Evolutionary conservation across 2,113 vertebrate genomes (phyloP), one percentile per base, ranked within the genome.

Genomic region (Redunca redunca): DNA sequence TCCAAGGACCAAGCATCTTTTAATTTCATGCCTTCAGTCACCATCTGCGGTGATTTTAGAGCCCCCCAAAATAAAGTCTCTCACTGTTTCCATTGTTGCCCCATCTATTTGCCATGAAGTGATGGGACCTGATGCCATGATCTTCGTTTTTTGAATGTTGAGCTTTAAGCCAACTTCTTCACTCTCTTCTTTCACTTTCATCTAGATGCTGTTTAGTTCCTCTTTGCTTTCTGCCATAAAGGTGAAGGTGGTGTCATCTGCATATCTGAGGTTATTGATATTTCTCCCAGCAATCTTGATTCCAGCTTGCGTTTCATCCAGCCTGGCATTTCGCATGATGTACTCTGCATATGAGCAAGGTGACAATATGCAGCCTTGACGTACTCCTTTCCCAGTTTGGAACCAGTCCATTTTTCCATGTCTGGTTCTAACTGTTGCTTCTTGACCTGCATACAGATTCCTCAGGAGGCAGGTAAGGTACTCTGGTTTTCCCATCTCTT

Each of bases 11-110:
- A 74, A 40, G 2, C 36, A 5, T 74, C n/a, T 74, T 36, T 67
- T 67, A 36, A 36, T 36, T 36, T 67, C 64, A 67, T 5, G 8
- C 0, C 17, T 67, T 0, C 33, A 67, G 16, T 67, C 64, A 67
- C 64, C 33, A 67, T 67, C 33, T 36, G 64, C 0, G 0, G 33
- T 67, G 62, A n/a, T 67, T 67, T 67, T 67, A 0, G 62, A 67
- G 62, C 33, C 62, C 16, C 15, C 33, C 0, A 67, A 67, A 67
- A 67, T 67, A n/a, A 19, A n/a, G 62, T n/a, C 33, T 62, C 60
- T n/a, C 8, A 67, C 62, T n/a, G 33, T 67, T 67, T 67, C 62
- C 62, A n/a, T n/a, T 67, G 33, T 67, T 67, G n/a, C 62, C 62
- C 33, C 33, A 67, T 67, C 62, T 67, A 67, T 67, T 67, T 67